Percentiles rank a stretch among this genome's conserved stretches.
Evolutionary conservation across 2,888 invertebrate species (phyloP).

Genomic region (Machimus atricapillus): DNA sequence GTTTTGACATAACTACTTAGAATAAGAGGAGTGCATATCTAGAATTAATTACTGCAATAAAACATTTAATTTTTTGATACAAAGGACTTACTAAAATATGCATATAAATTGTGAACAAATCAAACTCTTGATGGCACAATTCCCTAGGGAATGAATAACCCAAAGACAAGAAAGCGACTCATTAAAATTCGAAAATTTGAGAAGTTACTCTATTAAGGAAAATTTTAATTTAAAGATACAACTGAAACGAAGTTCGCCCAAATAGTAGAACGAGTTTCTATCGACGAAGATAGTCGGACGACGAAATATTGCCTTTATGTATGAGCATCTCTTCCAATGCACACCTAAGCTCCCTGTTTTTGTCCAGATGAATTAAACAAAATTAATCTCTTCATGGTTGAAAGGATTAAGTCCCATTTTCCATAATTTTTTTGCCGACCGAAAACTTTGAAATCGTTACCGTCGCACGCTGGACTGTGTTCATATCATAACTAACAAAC

Average conservation of each 20-base stretch:
- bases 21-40: background rate
- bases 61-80: background rate
- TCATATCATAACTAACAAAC: background rate
- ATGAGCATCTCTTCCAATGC: background rate
- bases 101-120: background rate
- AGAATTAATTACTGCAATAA: background rate
- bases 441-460: background rate
- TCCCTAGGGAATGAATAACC: background rate
- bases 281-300: background rate
- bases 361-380: background rate
- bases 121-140: background rate
- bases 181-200: background rate
- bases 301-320: background rate
- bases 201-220: background rate
- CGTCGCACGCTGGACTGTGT: background rate
- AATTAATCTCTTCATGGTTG: slow-evolving; percentile 12
- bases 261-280: background rate
- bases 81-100: background rate
- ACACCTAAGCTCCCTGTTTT: background rate
- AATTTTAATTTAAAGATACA: background rate
- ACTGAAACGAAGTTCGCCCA: background rate
- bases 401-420: background rate
- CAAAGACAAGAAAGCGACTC: background rate
- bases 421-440: background rate
- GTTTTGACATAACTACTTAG: background rate